Evolutionary conservation across 2,888 invertebrate genomes (phyloP).

Genomic region (Ophonus ardosiacus): DNA sequence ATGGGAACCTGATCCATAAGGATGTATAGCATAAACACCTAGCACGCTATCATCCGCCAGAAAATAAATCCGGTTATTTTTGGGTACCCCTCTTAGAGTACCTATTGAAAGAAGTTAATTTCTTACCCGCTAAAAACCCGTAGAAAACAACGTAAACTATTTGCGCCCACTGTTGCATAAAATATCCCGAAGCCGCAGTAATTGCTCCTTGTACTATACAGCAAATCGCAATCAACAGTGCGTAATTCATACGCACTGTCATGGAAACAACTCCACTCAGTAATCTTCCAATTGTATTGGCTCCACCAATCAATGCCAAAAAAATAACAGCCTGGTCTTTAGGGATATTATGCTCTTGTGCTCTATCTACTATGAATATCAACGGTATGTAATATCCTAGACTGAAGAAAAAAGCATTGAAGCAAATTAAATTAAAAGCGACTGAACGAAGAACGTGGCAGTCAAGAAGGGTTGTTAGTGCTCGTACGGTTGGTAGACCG

Average conservation of each 20-base stretch:
- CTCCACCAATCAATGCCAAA: conserved; percentile 89
- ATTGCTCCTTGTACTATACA: conserved; percentile 80
- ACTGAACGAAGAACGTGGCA: conserved; percentile 32
- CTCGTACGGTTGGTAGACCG: conserved; percentile 28
- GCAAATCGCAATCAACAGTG: not conserved
- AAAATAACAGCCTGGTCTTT: conserved; percentile 79
- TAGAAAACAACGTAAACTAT: conserved; percentile 87
- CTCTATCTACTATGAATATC: conserved; percentile 78
- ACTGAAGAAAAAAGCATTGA: conserved; percentile 64
- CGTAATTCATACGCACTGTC: not conserved
- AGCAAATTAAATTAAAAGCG: conserved; percentile 70
- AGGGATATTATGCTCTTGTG: conserved; percentile 77
- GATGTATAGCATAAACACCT: no score
- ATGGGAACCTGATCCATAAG: no score
- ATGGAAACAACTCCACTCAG: conserved; percentile 81
- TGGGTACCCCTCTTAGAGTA: no score
- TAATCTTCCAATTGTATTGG: conserved; percentile 92
- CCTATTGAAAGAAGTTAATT: no score
- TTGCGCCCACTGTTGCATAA: conserved; percentile 80
- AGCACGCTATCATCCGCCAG: no score
- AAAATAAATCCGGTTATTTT: no score
- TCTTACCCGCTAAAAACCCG: conserved; percentile 88
- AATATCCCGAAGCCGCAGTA: conserved; percentile 85
- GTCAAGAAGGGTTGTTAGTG: conserved; percentile 61
- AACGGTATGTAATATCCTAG: conserved; percentile 53